A percentile compares a stretch with the other conserved stretches of the same genome.
Conservation (phyloP, 2,797 vertebrate species). For the Micropoecilia bifurca region DNA sequence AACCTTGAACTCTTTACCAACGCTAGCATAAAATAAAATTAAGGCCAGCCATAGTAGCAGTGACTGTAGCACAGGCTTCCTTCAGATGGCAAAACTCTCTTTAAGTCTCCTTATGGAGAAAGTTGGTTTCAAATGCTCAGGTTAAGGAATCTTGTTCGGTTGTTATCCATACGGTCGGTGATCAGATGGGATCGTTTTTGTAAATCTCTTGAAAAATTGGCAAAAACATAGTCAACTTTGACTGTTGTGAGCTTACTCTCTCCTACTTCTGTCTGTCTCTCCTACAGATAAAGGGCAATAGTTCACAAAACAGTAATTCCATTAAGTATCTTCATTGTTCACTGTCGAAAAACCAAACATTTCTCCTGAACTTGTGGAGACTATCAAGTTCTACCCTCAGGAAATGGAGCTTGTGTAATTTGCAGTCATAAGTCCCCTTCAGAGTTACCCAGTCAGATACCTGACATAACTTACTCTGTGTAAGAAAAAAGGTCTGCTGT, state of each 20-base stretch:
- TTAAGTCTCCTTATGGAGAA: neutral
- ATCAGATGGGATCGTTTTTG: neutral
- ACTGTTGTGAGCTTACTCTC: conserved; percentile 41
- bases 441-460: conserved; percentile 62
- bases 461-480: conserved; percentile 55
- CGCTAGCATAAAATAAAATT: neutral
- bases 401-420: conserved; percentile 58
- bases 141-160: neutral
- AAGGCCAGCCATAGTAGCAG: neutral
- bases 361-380: conserved; percentile 41
- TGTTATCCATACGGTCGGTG: neutral
- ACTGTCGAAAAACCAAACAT: conserved; percentile 55
- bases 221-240: conserved; percentile 6
- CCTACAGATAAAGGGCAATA: conserved; percentile 50
- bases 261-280: conserved; percentile 43
- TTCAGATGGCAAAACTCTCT: neutral
- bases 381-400: conserved; percentile 57
- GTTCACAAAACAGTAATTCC: conserved; percentile 64
- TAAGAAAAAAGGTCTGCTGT: conserved; percentile 71
- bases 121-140: neutral
- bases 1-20: neutral
- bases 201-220: neutral
- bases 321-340: conserved; percentile 64
- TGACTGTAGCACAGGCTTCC: neutral
- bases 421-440: conserved; percentile 65